Base-by-base conservation (phyloP, 2,888 invertebrate genomes). In the Margaritifera margaritifera region DNA sequence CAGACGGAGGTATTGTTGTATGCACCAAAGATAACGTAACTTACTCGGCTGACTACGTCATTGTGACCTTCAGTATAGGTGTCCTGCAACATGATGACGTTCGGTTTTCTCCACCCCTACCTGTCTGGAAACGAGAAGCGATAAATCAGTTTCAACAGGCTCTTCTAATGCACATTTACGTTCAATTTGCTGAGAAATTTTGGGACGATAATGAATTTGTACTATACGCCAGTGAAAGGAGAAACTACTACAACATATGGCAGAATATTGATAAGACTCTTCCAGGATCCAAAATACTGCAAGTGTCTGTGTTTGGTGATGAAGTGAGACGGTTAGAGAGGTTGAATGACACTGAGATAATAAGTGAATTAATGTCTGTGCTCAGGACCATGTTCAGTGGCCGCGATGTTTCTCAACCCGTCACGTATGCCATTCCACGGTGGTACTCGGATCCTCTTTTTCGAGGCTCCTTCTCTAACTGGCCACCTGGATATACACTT, bases 11-110 rank as follows among this genome's bases (percentile, higher is more conserved):
- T 0, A 76, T 75, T 5, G 61, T 19, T 2, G 76, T 79, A 1
- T 50, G 62, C 1, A 77, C 76, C 8, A 51, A 54, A 20, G 59
- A 64, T 51, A 74, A 71, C 6, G 65, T 56, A 1, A 20, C 55
- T 4, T 70, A 71, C 55, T 31, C 60, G 6, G 71, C 72, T 1
- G 71, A 74, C 51, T 73, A 63, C 31, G 78, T 64, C n/a, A 69
- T 79, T 19, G 67, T 72, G 4, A 79, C 78, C 4, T 72, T 74
- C 56, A 77, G 78, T 53, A 58, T 79, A 11, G 78, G 78, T 18
- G 78, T 79, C 18, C 62, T 75, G n/a, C 72, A 79, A 53, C 61
- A 72, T 18, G 59, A 72, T 8, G 31, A 57, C 15, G 69, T 76
- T 6, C 58, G 27, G 4, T 79, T 79, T 54, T 51, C 24, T 19